Conservation (phyloP, 2,113 vertebrate genomes). For the Pelvicachromis taeniatus region DNA sequence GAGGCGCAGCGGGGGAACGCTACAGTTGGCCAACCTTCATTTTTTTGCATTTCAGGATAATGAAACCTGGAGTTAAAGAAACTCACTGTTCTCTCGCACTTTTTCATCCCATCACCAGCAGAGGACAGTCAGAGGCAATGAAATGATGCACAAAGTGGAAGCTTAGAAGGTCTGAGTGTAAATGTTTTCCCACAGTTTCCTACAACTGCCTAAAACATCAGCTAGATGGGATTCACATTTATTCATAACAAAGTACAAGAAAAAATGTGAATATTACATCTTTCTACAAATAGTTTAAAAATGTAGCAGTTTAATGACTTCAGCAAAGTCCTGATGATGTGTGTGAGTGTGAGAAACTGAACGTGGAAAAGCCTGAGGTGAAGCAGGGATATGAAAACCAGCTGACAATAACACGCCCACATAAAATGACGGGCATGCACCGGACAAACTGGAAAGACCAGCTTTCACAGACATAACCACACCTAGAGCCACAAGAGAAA, state of each 20-base stretch:
- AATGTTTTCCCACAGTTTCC: neutral
- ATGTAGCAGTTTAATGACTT: neutral
- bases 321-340: rapidly evolving
- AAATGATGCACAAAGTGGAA: neutral
- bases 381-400: neutral
- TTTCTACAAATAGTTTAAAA: neutral
- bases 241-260: neutral
- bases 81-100: neutral
- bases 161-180: rapidly evolving
- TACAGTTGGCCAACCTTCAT: neutral
- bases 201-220: neutral
- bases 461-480: neutral
- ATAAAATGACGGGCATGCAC: conserved; percentile 7
- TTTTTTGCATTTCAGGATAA: neutral
- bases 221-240: neutral
- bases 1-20: neutral
- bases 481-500: neutral
- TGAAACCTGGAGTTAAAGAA: neutral
- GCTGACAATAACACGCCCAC: conserved; percentile 20
- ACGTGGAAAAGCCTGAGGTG: neutral
- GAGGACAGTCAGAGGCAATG: neutral
- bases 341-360: neutral
- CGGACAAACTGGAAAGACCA: conserved; percentile 60
- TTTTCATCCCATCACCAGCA: conserved; percentile 13
- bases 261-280: neutral